Percentiles rank a stretch among this genome's conserved stretches.
These are phyloP conservation scores for Dendrophyllia cribrosa DNA, from an alignment of 64 coral and sea anemone genomes.

Conservation along the genomic window DNA sequence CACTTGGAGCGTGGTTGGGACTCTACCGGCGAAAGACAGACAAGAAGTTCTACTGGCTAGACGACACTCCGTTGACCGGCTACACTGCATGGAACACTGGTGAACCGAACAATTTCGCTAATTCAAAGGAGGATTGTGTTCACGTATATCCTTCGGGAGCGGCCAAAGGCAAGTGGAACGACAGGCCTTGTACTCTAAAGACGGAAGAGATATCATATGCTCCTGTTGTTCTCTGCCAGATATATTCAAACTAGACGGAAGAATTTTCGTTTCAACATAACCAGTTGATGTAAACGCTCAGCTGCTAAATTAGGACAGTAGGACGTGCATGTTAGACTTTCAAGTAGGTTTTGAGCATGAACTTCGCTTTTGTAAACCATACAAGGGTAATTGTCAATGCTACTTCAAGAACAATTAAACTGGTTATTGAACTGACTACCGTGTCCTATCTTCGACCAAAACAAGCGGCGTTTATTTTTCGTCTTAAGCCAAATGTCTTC, in stretches of 20 bases:
- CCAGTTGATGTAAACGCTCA: neutral
- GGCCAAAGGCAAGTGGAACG: neutral
- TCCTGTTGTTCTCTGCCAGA: slow-evolving; percentile 23
- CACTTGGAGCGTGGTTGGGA: no score
- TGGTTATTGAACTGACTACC: neutral
- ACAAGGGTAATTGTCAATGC: neutral
- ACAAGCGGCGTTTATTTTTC: no score
- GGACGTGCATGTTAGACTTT: neutral
- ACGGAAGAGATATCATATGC: fast-evolving
- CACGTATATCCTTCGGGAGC: neutral
- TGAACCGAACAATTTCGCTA: neutral
- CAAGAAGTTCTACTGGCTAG: slow-evolving; percentile 28
- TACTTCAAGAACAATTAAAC: neutral
- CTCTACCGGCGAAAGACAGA: no score
- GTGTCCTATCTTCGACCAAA: neutral
- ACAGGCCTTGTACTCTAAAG: neutral
- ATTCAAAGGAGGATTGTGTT: neutral
- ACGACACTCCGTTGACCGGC: neutral
- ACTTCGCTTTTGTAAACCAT: no score
- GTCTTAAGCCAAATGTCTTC: no score
- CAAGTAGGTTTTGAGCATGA: no score
- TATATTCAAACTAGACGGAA: neutral
- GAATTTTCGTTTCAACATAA: neutral
- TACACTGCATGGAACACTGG: neutral
- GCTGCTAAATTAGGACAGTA: neutral